Base-by-base conservation (phyloP, 1,140 invertebrate species). In the Bombyx mandarina region DNA sequence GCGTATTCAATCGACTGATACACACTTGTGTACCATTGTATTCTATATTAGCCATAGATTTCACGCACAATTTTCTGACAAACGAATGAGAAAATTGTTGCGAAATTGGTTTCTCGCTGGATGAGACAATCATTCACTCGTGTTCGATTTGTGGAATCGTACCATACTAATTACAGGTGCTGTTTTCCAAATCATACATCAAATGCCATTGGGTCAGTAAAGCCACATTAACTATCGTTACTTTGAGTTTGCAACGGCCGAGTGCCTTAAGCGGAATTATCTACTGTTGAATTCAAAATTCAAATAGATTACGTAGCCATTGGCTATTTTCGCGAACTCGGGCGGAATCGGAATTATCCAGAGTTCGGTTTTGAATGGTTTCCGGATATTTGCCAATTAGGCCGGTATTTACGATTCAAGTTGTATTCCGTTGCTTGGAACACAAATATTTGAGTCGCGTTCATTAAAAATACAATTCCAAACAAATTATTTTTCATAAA, bases 1-100 rank as follows among this genome's bases (percentile, higher is more conserved):
- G 52, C 53, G 64, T 58, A 75, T 75, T 72, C 73, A 71, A 63
- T 68, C 62, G 56, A 54, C 49, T 57, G 49, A 57, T 57, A 62
- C 58, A 43, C 47, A 35, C 26, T 45, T 53, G 47, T 52, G 44
- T 52, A 48, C 45, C 45, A 56, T 52, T 52, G 48, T 56, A 10
- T 45, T 62, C 46, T 56, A 58, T 58, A 57, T 61, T 60, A 50
- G 60, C 22, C 9, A 22, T 52, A 12, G 35, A 43, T 42, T 22
- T 42, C 51, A 42, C 10, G 51, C 43, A 42, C 26, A 35, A 35
- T 35, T 35, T 18, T 35, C 26, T 35, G 26, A 35, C 26, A 35
- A 35, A 35, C 26, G 26, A 1, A 0, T 35, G 26, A 35, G 26
- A 35, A 35, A 35, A 35, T 35, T 35, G 26, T 35, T 35, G 4